Base-by-base conservation (phyloP, 2,797 vertebrate species). In the Corythornis leucogaster region DNA sequence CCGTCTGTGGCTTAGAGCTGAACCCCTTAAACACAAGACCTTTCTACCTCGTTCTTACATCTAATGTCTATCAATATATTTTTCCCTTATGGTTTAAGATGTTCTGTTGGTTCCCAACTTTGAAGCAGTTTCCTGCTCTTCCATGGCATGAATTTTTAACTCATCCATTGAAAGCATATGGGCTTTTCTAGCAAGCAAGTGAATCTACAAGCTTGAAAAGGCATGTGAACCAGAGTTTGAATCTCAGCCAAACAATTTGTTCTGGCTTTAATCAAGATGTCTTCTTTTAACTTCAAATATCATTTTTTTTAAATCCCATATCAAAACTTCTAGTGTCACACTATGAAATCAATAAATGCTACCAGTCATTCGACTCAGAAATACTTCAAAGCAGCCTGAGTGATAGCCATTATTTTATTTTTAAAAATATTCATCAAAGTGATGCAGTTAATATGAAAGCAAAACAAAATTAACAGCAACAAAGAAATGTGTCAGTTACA, bases 251-350 rank as follows among this genome's bases (percentile, higher is more conserved):
- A 96, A 96, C 94, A 96, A 96, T 97, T 96, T 96, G 96, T 97
- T 96, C 96, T 97, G 94, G 94, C 94, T 97, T 97, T 96, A 96
- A 97, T 97, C 96, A 93, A 95, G 96, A 96, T 96, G 96, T 96
- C 92, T 73, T 89, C 94, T 97, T 97, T 96, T 95, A 96, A 95
- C 96, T 96, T 96, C 94, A 96, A 96, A 93, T 96, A 96, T 93
- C 6, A 46, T 93, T 95, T 93, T 51, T 95, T 95, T 90, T 21
- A 94, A 96, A 94, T 91, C 93, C 96, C 58, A 18, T 95, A 97
- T 96, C 96, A 96, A 96, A 96, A 96, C 94, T 96, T 90, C 85
- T 90, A 91, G 64, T 89, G 92, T 91, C 91, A 82, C 85, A 95
- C 88, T 95, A 80, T 85, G 82, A 94, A 95, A 92, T 96, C 93